These are phyloP conservation scores for Dendrocincla fuliginosa DNA, from an alignment of 2,797 vertebrate species.

Conservation along the genomic window DNA sequence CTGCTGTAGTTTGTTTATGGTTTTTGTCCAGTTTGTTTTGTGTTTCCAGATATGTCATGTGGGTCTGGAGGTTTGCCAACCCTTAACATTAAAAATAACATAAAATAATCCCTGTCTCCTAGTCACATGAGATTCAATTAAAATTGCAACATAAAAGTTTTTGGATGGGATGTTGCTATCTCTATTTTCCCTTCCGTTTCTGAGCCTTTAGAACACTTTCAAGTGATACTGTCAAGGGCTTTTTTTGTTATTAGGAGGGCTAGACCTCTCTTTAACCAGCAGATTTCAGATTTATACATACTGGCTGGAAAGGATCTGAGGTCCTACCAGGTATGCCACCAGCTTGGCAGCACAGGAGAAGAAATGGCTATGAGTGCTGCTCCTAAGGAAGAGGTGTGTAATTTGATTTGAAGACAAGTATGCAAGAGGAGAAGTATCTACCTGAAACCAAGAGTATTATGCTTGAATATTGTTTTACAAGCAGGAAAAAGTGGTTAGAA, in stretches of 20 bases:
- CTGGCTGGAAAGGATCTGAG: neutral
- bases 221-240: neutral
- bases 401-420: neutral
- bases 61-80: constrained; percentile 39
- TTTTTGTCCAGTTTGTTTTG: constrained; percentile 56
- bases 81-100: constrained; percentile 26
- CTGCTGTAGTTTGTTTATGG: constrained; percentile 41
- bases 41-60: constrained; percentile 30
- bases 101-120: neutral
- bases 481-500: neutral
- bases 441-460: neutral
- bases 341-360: neutral
- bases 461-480: neutral
- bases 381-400: neutral
- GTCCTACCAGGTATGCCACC: neutral
- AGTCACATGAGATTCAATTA: constrained; percentile 3
- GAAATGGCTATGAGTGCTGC: neutral
- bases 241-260: neutral
- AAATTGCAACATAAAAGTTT: neutral
- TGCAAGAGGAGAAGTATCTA: neutral
- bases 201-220: neutral
- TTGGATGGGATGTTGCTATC: neutral
- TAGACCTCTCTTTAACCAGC: neutral
- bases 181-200: neutral
- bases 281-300: neutral